Evolutionary conservation across 2,113 vertebrate species (phyloP).

Genomic region (Neodontobutis hainanensis): DNA sequence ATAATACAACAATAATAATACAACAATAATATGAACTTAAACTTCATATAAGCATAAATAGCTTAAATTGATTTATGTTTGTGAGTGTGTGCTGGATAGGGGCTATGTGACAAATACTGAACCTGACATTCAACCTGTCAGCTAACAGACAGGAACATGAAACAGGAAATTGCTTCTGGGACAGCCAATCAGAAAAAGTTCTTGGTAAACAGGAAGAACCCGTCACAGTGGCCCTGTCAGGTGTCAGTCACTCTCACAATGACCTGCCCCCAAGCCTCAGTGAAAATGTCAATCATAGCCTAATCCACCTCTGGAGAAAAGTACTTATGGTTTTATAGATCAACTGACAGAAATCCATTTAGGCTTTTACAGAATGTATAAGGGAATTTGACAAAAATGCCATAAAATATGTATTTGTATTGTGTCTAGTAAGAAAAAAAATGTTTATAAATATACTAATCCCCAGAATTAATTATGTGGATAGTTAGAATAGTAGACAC

Average conservation of each 20-base stretch:
- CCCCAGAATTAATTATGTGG: no score
- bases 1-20: no score
- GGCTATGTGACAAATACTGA: conserved; percentile 49
- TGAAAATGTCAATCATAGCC: conserved; percentile 59
- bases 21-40: no score
- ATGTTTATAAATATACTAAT: no score
- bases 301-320: conserved; percentile 53
- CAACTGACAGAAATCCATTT: conserved; percentile 5
- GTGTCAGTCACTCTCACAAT: conserved; percentile 72
- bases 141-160: conserved; percentile 71
- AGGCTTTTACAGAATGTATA: conserved; percentile 2
- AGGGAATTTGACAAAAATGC: not conserved
- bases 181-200: conserved; percentile 73
- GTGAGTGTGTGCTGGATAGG: conserved; percentile 15
- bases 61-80: not conserved
- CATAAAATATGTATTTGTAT: not conserved
- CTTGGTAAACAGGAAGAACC: conserved; percentile 72
- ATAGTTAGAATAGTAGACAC: no score
- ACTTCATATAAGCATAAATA: not conserved
- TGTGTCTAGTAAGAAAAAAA: not conserved
- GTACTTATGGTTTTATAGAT: conserved; percentile 24
- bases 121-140: conserved; percentile 67
- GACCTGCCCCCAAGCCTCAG: conserved; percentile 62
- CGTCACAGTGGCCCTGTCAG: conserved; percentile 70
- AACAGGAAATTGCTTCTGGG: conserved; percentile 78